Evolutionary conservation across 2,797 vertebrate species (phyloP), one percentile per base, ranked within the genome.

Genomic region (Ambastaia sidthimunki): DNA sequence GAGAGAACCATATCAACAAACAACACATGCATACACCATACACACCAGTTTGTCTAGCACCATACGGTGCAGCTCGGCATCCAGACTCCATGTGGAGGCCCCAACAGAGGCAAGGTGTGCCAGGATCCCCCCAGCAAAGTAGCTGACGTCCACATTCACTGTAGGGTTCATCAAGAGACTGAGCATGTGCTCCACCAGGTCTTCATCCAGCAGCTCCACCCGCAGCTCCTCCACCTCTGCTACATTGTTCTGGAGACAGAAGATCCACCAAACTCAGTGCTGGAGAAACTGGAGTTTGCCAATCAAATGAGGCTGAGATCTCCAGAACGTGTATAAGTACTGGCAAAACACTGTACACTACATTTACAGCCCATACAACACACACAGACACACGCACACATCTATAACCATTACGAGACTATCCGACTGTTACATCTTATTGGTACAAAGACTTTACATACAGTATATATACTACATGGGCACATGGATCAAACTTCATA

Each of bases 81-180:
- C 95, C 79, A 98, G 65, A 0, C 92, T 95, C 97, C 97, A 98
- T 74, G 91, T 92, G 71, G 95, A 91, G 73, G 95, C 94, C 80
- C 94, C 93, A 84, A 94, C 93, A 81, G 97, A 98, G 82, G 94
- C 90, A 55, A 98, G 92, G 3, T 99, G 96, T 15, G 97, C 96
- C 78, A 99, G 95, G 83, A 97, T 94, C 67, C 96, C 96, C 44
- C 96, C 97, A 7, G 97, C 96, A 81, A 98, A 98, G 91, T 97
- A 99, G 71, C 96, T 95, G 82, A 93, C 89, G 15, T 84, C 88
- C 55, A 98, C 93, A 85, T 97, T 95, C 74, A 97, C 91, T 83
- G 94, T 91, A 34, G 94, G 86, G 44, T 94, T 95, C 87, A 94
- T 93, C 84, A 98, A 66, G 65, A 99, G 89, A 66, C 88, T 91